Conservation (phyloP, 1,140 invertebrate species). For the Leptestheria dahalacensis region DNA sequence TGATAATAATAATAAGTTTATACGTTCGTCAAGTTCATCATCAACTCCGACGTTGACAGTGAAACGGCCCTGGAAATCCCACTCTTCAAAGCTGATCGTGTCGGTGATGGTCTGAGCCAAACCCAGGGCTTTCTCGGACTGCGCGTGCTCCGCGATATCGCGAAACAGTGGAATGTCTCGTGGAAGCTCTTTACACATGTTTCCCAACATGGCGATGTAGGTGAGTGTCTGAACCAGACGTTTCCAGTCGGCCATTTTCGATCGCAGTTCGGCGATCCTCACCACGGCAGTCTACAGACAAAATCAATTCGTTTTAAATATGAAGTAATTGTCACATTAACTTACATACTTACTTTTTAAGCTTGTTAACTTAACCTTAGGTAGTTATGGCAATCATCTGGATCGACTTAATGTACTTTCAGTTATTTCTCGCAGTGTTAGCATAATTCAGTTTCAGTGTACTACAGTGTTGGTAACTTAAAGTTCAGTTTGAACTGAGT, state of each 20-base stretch:
- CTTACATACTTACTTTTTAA: no score
- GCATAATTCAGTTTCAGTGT: no score
- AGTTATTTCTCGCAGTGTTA: no score
- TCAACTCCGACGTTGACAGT: not conserved
- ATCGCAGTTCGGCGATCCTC: slow-evolving; percentile 42
- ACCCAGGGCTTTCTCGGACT: not conserved
- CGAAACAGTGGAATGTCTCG: not conserved
- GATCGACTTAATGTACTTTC: no score
- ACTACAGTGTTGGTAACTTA: no score
- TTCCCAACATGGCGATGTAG: not conserved
- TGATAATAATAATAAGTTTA: not conserved
- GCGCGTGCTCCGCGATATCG: not conserved
- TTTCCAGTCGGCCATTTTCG: slow-evolving; percentile 47
- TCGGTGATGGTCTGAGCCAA: not conserved
- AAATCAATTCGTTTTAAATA: no score
- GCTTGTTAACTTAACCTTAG: no score
- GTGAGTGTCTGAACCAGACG: slow-evolving; percentile 21
- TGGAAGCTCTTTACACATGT: not conserved
- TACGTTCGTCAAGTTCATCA: not conserved
- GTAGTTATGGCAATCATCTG: no score
- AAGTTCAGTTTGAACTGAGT: no score
- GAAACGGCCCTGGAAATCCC: slow-evolving; percentile 23
- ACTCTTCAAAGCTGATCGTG: slow-evolving; percentile 13
- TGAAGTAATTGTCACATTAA: no score
- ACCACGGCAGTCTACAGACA: no score